Percentiles rank a stretch among this genome's conserved stretches.
Conservation (phyloP, 2,797 vertebrate species). For the Sebastes trivittatus region DNA sequence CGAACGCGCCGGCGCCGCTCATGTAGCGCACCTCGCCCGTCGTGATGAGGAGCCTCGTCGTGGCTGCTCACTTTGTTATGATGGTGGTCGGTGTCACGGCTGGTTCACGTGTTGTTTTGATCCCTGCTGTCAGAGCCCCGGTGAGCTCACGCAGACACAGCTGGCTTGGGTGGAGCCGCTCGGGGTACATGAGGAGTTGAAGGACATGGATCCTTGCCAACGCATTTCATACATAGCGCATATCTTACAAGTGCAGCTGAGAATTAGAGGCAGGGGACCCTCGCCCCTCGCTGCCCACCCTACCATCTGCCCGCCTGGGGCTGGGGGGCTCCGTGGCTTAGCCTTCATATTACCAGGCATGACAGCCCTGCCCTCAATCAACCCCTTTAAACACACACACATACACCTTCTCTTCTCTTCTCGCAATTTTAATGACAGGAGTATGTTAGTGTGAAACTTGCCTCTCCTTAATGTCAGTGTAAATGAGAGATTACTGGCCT, state of each 20-base stretch:
- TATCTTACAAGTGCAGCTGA: constrained; percentile 78
- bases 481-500: constrained; percentile 82
- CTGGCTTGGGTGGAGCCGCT: constrained; percentile 74
- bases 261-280: constrained; percentile 71
- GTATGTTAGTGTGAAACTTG: constrained; percentile 72
- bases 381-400: constrained; percentile 37
- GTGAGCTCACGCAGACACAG: constrained; percentile 76
- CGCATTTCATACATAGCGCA: constrained; percentile 80
- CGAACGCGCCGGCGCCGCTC: constrained; percentile 22
- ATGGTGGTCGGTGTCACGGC: constrained; percentile 66
- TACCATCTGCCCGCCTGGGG: constrained; percentile 79
- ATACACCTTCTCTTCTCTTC: constrained; percentile 18
- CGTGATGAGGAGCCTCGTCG: constrained; percentile 59
- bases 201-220: constrained; percentile 84
- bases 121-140: constrained; percentile 75
- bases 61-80: constrained; percentile 61
- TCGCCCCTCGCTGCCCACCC: constrained; percentile 72
- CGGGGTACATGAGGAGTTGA: constrained; percentile 76
- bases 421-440: constrained; percentile 82
- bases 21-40: constrained; percentile 40
- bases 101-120: constrained; percentile 82
- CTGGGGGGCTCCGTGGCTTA: constrained; percentile 44
- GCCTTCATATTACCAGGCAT: constrained; percentile 64
- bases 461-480: constrained; percentile 78
- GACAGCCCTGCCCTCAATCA: constrained; percentile 74